Evolutionary conservation across 2,113 vertebrate species (phyloP), one percentile per base, ranked within the genome.

Genomic region (Delphinapterus leucas): DNA sequence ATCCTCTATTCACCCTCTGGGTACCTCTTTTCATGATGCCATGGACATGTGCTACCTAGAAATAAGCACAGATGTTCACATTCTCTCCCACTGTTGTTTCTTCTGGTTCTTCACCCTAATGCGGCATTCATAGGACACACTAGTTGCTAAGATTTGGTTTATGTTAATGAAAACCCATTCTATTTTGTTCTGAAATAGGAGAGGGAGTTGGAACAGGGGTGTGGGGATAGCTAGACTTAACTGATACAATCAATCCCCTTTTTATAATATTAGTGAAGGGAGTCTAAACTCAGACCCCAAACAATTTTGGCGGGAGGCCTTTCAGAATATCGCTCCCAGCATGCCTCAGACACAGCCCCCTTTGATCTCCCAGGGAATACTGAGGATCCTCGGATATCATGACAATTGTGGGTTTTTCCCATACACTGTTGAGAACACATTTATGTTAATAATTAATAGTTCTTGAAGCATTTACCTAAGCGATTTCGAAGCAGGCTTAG

Each of bases 381-480:
- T 80, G 61, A 15, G 17, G 25, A 49, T 20, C 2, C 41, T 26
- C 38, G 86, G 28, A 77, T 83, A 80, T 38, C 87, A 21, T 2
- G 25, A 71, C 15, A 21, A 17, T 14, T 74, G 20, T 82, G 85
- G 11, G 14, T 87, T 90, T 41, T n/a, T 25, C 28, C 41, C 14
- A 33, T 7, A 21, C 0, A 63, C 44, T 60, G 58, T 58, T 76
- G 87, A 74, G 65, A 65, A 74, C 18, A 58, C 15, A 15, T 33
- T 93, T 85, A 28, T 53, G 90, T 80, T 81, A 47, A 88, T 87
- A 92, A 93, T 77, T 83, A 33, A 96, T 77, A 6, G 17, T 73
- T 13, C 67, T 83, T 68, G 33, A 82, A 47, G 47, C 21, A 95
- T 88, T 90, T 31, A 65, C 47, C 49, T 65, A 73, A 17, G 36